A percentile compares a stretch with the other conserved stretches of the same genome.
Conservation (phyloP, 2,113 vertebrate species). For the Melanerpes formicivorus region DNA sequence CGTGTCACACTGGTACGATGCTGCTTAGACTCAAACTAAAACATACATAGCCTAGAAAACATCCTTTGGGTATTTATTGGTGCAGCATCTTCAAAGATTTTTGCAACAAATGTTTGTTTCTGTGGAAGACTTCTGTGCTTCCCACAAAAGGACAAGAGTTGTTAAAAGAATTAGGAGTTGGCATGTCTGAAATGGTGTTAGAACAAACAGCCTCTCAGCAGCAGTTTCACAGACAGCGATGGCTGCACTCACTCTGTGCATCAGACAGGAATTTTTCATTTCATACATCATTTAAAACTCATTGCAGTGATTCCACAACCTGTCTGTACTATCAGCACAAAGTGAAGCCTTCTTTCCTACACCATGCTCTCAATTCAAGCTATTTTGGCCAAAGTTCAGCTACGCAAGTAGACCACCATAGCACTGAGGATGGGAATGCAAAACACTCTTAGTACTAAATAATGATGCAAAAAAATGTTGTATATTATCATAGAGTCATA, state of each 20-base stretch:
- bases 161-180: constrained; percentile 39
- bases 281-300: constrained; percentile 78
- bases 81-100: not conserved
- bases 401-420: fast-evolving
- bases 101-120: not conserved
- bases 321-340: constrained; percentile 30
- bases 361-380: not conserved
- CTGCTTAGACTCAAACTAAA: not conserved
- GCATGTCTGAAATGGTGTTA: constrained; percentile 40
- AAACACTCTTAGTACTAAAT: not conserved
- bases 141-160: not conserved
- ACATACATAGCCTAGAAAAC: not conserved
- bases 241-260: constrained; percentile 31
- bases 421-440: not conserved
- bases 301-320: constrained; percentile 68
- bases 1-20: not conserved
- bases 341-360: not conserved
- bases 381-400: not conserved
- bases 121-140: not conserved
- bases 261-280: constrained; percentile 74
- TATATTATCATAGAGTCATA: not conserved
- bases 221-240: not conserved
- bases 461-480: not conserved
- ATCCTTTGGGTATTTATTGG: not conserved
- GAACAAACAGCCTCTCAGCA: constrained; percentile 59